These are phyloP conservation scores for Sclerurus mexicanus DNA, from an alignment of 2,113 vertebrate genomes.

Conservation along the genomic window DNA sequence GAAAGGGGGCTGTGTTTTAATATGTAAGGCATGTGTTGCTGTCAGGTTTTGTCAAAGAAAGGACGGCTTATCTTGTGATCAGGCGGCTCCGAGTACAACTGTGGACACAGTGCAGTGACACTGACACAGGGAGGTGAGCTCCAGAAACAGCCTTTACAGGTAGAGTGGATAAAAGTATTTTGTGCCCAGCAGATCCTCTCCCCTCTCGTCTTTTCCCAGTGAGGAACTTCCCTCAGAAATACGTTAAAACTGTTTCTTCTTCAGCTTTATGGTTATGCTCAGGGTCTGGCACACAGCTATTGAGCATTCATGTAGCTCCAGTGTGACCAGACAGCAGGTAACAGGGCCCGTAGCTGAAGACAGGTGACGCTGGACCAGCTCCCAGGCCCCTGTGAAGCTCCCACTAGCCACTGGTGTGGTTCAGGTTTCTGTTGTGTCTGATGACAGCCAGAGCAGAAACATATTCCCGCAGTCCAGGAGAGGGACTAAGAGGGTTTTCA, in stretches of 20 bases:
- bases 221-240: background rate
- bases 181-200: background rate
- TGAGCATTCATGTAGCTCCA: background rate
- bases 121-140: background rate
- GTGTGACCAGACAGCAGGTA: too few relatives aligned
- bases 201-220: background rate
- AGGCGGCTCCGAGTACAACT: background rate
- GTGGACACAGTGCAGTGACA: fast-evolving
- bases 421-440: background rate
- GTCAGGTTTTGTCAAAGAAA: conserved; percentile 9
- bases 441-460: background rate
- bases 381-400: background rate
- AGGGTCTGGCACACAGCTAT: fast-evolving
- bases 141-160: background rate
- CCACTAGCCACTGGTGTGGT: too few relatives aligned
- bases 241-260: background rate
- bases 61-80: background rate
- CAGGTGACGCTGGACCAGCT: background rate
- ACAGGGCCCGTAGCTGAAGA: background rate
- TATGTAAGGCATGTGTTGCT: background rate
- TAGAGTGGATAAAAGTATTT: background rate
- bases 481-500: background rate
- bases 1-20: background rate
- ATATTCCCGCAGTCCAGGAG: background rate
- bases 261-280: fast-evolving